Conservation (phyloP, 2,797 vertebrate genomes). For the Aselliscus stoliczkanus region DNA sequence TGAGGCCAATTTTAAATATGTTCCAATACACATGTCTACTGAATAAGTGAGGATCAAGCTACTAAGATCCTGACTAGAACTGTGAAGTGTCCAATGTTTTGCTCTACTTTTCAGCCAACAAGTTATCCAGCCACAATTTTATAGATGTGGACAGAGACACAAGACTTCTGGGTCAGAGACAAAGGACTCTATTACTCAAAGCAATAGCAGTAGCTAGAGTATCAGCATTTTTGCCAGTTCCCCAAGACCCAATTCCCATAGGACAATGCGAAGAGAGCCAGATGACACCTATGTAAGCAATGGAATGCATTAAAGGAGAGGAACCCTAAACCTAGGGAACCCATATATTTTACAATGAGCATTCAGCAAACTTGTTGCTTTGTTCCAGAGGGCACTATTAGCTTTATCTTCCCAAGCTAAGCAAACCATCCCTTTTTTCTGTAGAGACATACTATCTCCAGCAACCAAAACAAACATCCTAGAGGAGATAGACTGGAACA, state of each 20-base stretch:
- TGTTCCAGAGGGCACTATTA: neutral
- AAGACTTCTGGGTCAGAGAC: neutral
- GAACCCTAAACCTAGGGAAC: neutral
- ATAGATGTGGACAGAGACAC: neutral
- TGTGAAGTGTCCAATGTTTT: neutral
- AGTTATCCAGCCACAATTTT: neutral
- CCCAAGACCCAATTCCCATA: neutral
- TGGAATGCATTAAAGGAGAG: neutral
- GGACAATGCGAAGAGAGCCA: neutral
- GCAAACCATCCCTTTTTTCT: neutral
- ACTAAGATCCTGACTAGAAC: neutral
- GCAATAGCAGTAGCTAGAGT: neutral
- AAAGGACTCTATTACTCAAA: neutral
- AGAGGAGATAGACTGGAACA: neutral
- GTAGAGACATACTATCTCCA: neutral
- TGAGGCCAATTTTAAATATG: neutral
- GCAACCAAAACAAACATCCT: neutral
- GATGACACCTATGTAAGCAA: neutral
- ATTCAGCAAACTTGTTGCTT: neutral
- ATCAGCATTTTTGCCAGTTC: neutral
- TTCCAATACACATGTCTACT: neutral
- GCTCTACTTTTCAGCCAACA: neutral
- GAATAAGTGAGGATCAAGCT: neutral
- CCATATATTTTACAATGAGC: neutral
- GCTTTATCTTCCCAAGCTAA: neutral